phyloP scores from a whole-genome alignment of 2,113 vertebrate genomes.

The Ochotona curzoniae region DNA sequence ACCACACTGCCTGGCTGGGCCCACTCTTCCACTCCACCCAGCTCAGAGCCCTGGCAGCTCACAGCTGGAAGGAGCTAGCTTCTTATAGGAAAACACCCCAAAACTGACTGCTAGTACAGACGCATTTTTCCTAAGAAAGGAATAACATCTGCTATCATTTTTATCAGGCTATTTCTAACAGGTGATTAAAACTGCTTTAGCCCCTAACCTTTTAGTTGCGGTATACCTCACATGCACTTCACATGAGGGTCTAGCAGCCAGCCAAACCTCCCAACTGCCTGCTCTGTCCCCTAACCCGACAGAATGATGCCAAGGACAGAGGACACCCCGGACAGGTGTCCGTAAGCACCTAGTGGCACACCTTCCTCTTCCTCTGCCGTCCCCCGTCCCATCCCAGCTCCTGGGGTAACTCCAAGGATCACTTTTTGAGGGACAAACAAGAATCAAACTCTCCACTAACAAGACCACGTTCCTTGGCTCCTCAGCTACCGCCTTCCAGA shows the following conservation, averaged over 20 bases:
- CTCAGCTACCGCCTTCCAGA: not conserved
- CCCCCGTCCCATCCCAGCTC: too few species aligned
- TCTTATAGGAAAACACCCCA: too few species aligned
- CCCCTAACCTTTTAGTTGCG: not conserved
- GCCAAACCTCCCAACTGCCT: not conserved
- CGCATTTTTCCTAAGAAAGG: not conserved
- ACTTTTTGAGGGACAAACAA: not conserved
- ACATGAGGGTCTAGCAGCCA: not conserved
- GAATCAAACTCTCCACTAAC: not conserved
- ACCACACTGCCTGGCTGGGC: not conserved
- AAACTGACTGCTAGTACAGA: not conserved
- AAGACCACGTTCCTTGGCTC: not conserved
- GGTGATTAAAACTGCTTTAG: not conserved
- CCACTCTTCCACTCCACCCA: too few species aligned
- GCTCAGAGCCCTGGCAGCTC: too few species aligned
- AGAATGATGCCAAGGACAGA: not conserved
- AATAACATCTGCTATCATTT: not conserved
- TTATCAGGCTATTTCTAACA: constrained; percentile 34
- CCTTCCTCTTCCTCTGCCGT: not conserved
- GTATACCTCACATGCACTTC: not conserved
- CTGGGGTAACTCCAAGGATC: not conserved
- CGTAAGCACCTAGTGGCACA: not conserved
- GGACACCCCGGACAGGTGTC: not conserved
- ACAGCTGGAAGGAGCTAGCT: too few species aligned
- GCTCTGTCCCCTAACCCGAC: not conserved